Conservation (phyloP, 2,888 invertebrate genomes). For the Stictocephala bisonia region DNA sequence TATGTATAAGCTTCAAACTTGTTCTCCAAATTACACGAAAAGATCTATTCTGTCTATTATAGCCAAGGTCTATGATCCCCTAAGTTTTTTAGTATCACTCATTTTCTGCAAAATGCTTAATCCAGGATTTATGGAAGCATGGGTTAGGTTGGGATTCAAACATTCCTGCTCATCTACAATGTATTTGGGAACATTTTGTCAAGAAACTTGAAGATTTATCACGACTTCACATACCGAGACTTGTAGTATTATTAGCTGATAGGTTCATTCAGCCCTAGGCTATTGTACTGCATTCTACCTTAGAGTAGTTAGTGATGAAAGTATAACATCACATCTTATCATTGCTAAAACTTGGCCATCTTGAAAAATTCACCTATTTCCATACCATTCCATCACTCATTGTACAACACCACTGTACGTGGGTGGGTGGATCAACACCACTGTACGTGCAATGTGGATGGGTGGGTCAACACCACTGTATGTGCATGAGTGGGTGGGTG, state of each 20-base stretch:
- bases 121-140: slow-evolving; percentile 22
- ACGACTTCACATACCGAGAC: slow-evolving; percentile 24
- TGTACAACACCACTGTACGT: no score
- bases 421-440: no score
- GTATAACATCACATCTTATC: slow-evolving; percentile 3
- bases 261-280: slow-evolving; percentile 30
- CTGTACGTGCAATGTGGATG: no score
- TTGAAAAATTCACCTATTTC: no score
- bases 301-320: slow-evolving; percentile 1
- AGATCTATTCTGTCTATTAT: background rate
- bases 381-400: no score
- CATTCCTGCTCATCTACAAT: background rate
- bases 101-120: slow-evolving; percentile 4
- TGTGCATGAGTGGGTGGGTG: no score
- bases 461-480: no score
- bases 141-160: slow-evolving; percentile 27
- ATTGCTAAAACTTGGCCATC: slow-evolving; percentile 53
- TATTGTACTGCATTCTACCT: slow-evolving; percentile 39
- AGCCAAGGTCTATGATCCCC: slow-evolving; percentile 1
- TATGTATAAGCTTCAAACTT: background rate
- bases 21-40: slow-evolving; percentile 18
- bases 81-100: background rate
- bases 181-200: slow-evolving; percentile 28
- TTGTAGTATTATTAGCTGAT: slow-evolving; percentile 38
- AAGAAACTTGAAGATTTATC: slow-evolving; percentile 10